Percentiles rank a stretch among this genome's conserved stretches.
These are phyloP conservation scores for Heliocidaris erythrogramma DNA, from an alignment of 35 echinoderm and acorn worm genomes.

Conservation along the genomic window DNA sequence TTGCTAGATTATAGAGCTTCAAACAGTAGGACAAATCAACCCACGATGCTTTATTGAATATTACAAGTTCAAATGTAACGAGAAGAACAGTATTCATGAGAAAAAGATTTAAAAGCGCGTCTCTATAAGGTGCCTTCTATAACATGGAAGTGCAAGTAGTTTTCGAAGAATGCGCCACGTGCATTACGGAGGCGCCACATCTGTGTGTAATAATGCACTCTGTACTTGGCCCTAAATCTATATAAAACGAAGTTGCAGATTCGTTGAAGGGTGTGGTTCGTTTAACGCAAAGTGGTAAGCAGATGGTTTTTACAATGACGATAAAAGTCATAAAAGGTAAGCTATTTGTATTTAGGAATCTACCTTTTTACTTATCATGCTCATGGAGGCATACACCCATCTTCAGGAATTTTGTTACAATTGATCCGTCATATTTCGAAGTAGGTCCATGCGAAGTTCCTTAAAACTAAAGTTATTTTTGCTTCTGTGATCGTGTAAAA, in stretches of 20 bases:
- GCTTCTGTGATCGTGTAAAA: too few species aligned
- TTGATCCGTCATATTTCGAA: too few species aligned
- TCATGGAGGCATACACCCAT: too few species aligned
- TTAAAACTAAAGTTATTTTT: too few species aligned
- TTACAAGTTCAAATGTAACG: slow-evolving; percentile 47
- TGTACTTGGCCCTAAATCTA: neutral
- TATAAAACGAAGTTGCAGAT: neutral
- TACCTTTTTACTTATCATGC: neutral
- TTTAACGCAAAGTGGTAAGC: neutral
- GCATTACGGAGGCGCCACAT: slow-evolving; percentile 14
- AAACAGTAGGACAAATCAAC: neutral
- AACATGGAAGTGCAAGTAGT: neutral
- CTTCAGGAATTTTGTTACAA: too few species aligned
- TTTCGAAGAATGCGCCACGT: neutral
- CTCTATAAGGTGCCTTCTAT: neutral
- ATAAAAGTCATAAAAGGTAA: neutral
- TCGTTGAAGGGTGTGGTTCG: neutral
- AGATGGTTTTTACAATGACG: neutral
- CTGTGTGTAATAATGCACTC: neutral
- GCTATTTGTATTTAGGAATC: neutral
- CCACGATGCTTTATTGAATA: slow-evolving; percentile 28
- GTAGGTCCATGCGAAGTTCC: too few species aligned
- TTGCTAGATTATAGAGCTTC: slow-evolving; percentile 43
- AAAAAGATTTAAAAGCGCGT: neutral
- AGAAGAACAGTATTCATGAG: neutral